Percentiles rank a stretch among this genome's conserved stretches.
phyloP scores from a whole-genome alignment of 2,888 invertebrate genomes.

The Drosophila anomelani region DNA sequence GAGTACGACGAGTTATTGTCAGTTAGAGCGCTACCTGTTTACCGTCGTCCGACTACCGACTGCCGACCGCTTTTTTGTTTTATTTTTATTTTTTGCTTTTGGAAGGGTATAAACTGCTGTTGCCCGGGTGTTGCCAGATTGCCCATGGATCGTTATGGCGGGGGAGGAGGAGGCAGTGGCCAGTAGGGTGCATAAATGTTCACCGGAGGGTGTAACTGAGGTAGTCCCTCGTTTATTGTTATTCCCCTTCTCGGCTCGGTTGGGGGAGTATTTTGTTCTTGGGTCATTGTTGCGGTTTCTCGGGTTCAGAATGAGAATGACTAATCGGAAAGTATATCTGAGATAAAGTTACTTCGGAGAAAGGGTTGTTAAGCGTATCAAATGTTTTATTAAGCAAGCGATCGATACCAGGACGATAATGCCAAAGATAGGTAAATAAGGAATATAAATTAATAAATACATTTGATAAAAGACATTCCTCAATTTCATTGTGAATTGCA shows the following conservation, averaged over 20 bases:
- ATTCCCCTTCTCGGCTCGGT: constrained; percentile 10
- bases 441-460: not conserved
- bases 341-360: constrained; percentile 35
- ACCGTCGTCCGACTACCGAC: constrained; percentile 72
- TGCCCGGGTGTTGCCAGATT: constrained; percentile 66
- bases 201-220: constrained; percentile 45
- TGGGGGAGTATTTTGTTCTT: constrained; percentile 33
- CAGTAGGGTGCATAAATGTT: constrained; percentile 3
- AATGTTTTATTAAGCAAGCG: not conserved
- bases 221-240: constrained; percentile 45
- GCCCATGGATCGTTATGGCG: constrained; percentile 30
- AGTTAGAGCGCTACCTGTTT: constrained; percentile 80
- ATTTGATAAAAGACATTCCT: not conserved
- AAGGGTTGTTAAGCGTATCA: constrained; percentile 29
- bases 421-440: not conserved
- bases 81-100: not conserved
- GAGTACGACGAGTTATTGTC: constrained; percentile 77
- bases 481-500: not conserved
- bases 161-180: not conserved
- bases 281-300: constrained; percentile 29
- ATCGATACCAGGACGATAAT: constrained; percentile 7
- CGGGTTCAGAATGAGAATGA: constrained; percentile 17
- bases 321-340: constrained; percentile 34
- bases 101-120: constrained; percentile 37
- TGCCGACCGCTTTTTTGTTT: constrained; percentile 59